phyloP scores from a whole-genome alignment of 2,888 invertebrate species.

The Ophion obscuratus region DNA sequence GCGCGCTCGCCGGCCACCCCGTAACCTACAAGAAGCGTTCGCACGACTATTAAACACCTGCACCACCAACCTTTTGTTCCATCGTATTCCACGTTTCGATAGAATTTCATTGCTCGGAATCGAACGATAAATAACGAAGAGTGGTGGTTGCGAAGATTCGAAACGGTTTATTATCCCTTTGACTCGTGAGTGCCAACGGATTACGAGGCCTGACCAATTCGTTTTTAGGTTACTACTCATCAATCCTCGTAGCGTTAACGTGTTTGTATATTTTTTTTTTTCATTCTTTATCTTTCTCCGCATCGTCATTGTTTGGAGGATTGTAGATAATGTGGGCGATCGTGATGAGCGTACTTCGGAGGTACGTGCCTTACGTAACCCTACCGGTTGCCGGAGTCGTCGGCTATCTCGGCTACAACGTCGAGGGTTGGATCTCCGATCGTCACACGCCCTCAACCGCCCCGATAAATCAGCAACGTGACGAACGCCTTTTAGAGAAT shows the following conservation, averaged over 20 bases:
- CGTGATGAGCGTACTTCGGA: constrained; percentile 87
- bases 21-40: background rate
- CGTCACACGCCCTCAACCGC: constrained; percentile 88
- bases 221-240: background rate
- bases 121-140: background rate
- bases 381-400: constrained; percentile 93
- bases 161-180: background rate
- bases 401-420: constrained; percentile 94
- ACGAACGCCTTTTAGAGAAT: constrained; percentile 78
- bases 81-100: no score
- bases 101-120: no score
- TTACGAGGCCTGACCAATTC: background rate
- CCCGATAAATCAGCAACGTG: constrained; percentile 79
- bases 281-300: background rate
- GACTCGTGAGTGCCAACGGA: constrained; percentile 35
- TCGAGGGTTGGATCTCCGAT: constrained; percentile 90
- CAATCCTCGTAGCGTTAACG: background rate
- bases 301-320: background rate
- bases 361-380: constrained; percentile 92
- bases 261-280: background rate
- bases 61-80: no score
- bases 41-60: background rate
- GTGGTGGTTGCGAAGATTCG: constrained; percentile 15
- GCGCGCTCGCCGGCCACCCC: background rate
- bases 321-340: constrained; percentile 90